These are phyloP conservation scores for Drosophila arawakana DNA, from an alignment of 1,140 invertebrate genomes.

Conservation along the genomic window DNA sequence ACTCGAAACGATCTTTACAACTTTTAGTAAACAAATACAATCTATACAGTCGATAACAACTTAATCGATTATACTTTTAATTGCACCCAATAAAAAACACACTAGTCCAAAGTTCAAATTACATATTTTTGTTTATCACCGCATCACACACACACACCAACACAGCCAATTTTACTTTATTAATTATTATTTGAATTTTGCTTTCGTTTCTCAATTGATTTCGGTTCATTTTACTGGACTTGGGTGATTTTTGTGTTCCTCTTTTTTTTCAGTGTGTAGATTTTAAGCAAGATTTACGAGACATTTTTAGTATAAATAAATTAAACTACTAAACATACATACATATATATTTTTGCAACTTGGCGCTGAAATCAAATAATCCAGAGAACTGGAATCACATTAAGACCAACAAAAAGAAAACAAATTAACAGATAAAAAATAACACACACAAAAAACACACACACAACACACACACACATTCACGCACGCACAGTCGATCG, in stretches of 20 bases:
- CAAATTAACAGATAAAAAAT: constrained; percentile 59
- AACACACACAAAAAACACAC: constrained; percentile 17
- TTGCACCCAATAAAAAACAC: not conserved
- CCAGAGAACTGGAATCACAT: constrained; percentile 51
- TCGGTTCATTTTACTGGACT: not conserved
- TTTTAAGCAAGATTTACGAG: constrained; percentile 42
- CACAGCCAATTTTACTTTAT: not conserved
- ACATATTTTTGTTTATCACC: not conserved
- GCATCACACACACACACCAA: not conserved
- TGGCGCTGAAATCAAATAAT: constrained; percentile 84
- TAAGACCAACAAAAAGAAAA: constrained; percentile 48
- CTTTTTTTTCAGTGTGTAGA: constrained; percentile 19
- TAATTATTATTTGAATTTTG: constrained; percentile 23
- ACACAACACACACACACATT: constrained; percentile 15
- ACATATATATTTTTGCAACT: constrained; percentile 66
- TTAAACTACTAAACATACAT: constrained; percentile 54
- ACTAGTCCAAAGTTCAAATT: not conserved
- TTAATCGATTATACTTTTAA: not conserved
- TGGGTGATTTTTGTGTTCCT: constrained; percentile 1
- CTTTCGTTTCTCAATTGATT: constrained; percentile 25
- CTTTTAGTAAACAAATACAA: too few species aligned
- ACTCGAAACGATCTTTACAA: too few species aligned
- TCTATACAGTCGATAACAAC: too few species aligned
- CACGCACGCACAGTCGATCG: constrained; percentile 36
- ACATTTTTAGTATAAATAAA: constrained; percentile 60